Evolutionary conservation across 2,797 vertebrate species (phyloP).

Genomic region (Anguilla megastoma): DNA sequence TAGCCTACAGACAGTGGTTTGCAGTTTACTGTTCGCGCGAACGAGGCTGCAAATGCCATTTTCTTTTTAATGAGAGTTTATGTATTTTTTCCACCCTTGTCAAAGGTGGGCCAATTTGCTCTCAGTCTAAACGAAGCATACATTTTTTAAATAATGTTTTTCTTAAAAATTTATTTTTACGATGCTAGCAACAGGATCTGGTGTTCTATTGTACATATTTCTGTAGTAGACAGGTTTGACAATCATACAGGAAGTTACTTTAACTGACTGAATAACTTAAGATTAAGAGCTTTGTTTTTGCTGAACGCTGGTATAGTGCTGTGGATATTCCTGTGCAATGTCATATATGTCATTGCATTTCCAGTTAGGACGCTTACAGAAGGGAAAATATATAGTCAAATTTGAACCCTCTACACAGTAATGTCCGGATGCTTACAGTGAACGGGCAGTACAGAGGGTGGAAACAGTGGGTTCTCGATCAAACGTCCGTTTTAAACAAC

Average conservation of each 20-base stretch:
- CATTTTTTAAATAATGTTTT: too few relatives aligned
- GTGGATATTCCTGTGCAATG: not conserved
- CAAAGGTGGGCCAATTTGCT: too few relatives aligned
- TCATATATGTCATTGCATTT: not conserved
- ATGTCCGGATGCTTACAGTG: not conserved
- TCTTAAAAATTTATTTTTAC: too few relatives aligned
- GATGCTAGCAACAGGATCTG: too few relatives aligned
- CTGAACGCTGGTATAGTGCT: not conserved
- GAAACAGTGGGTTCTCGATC: not conserved
- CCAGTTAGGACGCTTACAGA: not conserved
- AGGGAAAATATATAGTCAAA: not conserved
- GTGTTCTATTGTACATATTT: not conserved
- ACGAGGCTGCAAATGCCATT: not conserved
- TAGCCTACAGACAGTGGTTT: not conserved
- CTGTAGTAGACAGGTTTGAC: not conserved
- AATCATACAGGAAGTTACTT: not conserved
- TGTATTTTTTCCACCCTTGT: too few relatives aligned
- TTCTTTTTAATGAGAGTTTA: too few relatives aligned
- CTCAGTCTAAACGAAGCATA: too few relatives aligned
- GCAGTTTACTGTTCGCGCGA: not conserved
- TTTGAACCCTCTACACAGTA: not conserved
- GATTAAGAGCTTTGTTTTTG: not conserved
- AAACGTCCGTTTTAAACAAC: not conserved
- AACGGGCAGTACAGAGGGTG: not conserved
- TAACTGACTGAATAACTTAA: not conserved